Evolutionary conservation across 1,140 invertebrate genomes (phyloP).

Genomic region (Drosophila gunungcola): DNA sequence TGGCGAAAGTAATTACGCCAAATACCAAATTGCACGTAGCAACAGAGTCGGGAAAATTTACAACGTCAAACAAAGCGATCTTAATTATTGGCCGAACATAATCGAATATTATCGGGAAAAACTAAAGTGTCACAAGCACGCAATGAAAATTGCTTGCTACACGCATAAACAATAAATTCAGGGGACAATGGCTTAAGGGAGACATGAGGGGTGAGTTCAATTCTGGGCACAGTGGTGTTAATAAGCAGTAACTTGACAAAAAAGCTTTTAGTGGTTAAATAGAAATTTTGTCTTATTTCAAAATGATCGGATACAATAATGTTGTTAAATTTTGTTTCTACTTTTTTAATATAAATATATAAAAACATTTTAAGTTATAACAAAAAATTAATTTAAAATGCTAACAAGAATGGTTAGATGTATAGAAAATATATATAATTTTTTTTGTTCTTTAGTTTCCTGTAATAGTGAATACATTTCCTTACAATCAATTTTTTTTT

Average conservation of each 20-base stretch:
- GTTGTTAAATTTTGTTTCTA: too few species aligned
- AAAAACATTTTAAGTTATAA: too few species aligned
- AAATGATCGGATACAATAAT: too few species aligned
- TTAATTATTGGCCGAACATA: constrained; percentile 26
- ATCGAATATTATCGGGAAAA: constrained; percentile 27
- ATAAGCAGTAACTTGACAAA: not conserved
- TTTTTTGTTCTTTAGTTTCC: too few species aligned
- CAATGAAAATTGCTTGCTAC: constrained; percentile 34
- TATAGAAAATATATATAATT: too few species aligned
- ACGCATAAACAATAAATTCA: constrained; percentile 51
- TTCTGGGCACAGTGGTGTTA: not conserved
- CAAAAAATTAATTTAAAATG: too few species aligned
- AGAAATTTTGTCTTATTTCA: too few species aligned
- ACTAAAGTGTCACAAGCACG: constrained; percentile 51
- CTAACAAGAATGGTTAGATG: too few species aligned
- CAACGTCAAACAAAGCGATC: constrained; percentile 25
- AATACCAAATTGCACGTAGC: constrained; percentile 29
- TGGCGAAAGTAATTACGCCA: constrained; percentile 31
- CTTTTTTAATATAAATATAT: too few species aligned
- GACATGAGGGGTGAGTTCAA: not conserved
- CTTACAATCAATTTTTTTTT: too few species aligned
- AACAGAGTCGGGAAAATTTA: constrained; percentile 23
- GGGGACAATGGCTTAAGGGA: constrained; percentile 3
- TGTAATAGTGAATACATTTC: too few species aligned
- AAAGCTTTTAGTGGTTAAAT: not conserved